Conservation (phyloP, 2,888 invertebrate species). For the Lypha dubia region DNA sequence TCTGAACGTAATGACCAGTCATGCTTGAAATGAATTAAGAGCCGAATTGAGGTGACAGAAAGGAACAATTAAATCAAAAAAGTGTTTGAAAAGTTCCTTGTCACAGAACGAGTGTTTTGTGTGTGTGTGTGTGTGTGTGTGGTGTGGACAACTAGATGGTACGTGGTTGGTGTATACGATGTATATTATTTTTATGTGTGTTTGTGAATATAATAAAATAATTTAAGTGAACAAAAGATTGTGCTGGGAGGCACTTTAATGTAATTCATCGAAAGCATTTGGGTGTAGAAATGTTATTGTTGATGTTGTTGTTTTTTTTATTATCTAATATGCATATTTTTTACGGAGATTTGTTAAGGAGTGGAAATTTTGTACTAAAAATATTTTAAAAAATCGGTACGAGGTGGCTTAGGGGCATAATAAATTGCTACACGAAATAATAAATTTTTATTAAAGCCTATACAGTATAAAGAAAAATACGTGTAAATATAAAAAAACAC, state of each 20-base stretch:
- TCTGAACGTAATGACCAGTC: constrained; percentile 44
- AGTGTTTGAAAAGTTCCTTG: neutral
- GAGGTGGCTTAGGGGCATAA: too few relatives aligned
- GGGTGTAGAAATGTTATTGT: neutral
- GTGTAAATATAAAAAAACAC: too few relatives aligned
- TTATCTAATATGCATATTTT: too few relatives aligned
- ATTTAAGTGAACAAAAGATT: neutral
- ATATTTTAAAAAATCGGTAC: too few relatives aligned
- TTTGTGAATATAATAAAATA: neutral
- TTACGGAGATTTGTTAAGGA: too few relatives aligned
- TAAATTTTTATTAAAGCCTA: too few relatives aligned
- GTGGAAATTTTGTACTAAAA: too few relatives aligned
- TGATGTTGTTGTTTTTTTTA: neutral
- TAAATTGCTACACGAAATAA: too few relatives aligned
- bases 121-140: too few relatives aligned
- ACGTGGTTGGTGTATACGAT: neutral
- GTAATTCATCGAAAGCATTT: too few relatives aligned
- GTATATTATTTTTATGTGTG: constrained; percentile 1
- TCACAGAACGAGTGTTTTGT: neutral
- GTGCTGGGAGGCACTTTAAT: neutral
- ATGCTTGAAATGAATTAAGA: constrained; percentile 53
- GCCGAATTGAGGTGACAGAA: constrained; percentile 48
- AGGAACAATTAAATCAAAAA: constrained; percentile 38
- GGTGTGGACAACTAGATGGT: neutral
- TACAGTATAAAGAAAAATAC: too few relatives aligned